These are phyloP conservation scores for Harmothoe impar DNA, from an alignment of 2,888 invertebrate species.

Conservation along the genomic window DNA sequence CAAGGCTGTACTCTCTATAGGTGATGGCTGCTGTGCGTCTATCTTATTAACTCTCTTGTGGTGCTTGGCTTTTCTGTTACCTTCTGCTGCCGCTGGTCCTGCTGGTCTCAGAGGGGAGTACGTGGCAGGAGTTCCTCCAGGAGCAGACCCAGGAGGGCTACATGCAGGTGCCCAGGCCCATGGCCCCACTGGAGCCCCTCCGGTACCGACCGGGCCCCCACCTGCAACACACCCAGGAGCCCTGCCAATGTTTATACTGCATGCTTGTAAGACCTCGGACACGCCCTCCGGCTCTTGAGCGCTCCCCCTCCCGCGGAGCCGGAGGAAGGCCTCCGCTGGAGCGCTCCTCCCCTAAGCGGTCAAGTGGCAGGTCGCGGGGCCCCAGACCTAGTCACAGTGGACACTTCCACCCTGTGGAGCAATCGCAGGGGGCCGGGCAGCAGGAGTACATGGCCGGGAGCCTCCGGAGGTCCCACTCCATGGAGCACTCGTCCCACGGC, in stretches of 20 bases:
- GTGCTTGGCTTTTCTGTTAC: slow-evolving; percentile 13
- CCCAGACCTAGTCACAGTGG: slow-evolving; percentile 50
- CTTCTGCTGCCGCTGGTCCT: no score
- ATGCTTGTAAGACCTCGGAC: slow-evolving; percentile 40
- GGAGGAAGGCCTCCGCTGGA: slow-evolving; percentile 44
- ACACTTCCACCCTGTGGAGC: slow-evolving; percentile 16
- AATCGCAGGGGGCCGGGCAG: background rate
- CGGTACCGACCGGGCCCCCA: slow-evolving; percentile 53
- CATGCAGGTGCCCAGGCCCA: slow-evolving; percentile 42
- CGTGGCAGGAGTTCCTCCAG: slow-evolving; percentile 48
- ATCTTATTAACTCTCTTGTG: slow-evolving; percentile 44
- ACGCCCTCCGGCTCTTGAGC: slow-evolving; percentile 33
- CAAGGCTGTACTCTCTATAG: no score
- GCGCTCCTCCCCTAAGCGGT: slow-evolving; percentile 52
- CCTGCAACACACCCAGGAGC: slow-evolving; percentile 57
- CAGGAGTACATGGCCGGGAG: background rate
- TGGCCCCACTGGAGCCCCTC: slow-evolving; percentile 53
- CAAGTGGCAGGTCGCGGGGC: slow-evolving; percentile 42
- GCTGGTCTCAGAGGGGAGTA: slow-evolving; percentile 1
- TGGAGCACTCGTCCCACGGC: slow-evolving; percentile 42
- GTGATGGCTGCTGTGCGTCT: background rate
- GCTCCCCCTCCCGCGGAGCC: slow-evolving; percentile 37
- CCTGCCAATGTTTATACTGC: slow-evolving; percentile 56
- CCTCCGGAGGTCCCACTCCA: slow-evolving; percentile 46
- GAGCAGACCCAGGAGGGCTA: slow-evolving; percentile 25